Evolutionary conservation across 2,113 vertebrate genomes (phyloP).

Genomic region (Hiodon tergisus): DNA sequence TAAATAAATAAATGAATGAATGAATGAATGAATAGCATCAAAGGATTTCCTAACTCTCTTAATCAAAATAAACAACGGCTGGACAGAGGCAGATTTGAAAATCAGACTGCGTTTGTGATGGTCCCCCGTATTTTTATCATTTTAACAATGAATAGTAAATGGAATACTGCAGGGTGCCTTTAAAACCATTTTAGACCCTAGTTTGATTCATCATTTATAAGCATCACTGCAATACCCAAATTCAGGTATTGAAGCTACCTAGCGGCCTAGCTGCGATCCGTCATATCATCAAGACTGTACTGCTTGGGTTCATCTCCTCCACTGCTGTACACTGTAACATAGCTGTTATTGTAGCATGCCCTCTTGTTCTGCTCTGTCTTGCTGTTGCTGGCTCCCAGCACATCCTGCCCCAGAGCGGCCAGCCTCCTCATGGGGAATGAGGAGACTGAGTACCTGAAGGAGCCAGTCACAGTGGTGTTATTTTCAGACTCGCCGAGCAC

Average conservation of each 20-base stretch:
- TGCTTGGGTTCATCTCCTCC: constrained; percentile 16
- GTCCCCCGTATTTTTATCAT: too few species aligned
- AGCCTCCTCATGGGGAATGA: not conserved
- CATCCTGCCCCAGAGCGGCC: not conserved
- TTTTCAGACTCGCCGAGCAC: constrained; percentile 37
- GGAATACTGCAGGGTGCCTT: too few species aligned
- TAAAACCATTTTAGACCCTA: too few species aligned
- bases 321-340: constrained; percentile 16
- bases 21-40: too few species aligned
- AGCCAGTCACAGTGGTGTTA: constrained; percentile 56
- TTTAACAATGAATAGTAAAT: too few species aligned
- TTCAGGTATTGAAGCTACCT: constrained; percentile 9
- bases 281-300: constrained; percentile 32
- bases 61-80: too few species aligned
- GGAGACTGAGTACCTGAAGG: constrained; percentile 52
- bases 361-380: not conserved
- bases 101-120: too few species aligned
- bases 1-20: too few species aligned
- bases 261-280: constrained; percentile 7
- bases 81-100: too few species aligned
- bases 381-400: not conserved
- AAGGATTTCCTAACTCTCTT: too few species aligned
- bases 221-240: not conserved
- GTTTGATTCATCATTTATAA: too few species aligned
- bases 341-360: constrained; percentile 7